phyloP scores from a whole-genome alignment of 2,113 vertebrate genomes.

The Triplophysa rosa region DNA sequence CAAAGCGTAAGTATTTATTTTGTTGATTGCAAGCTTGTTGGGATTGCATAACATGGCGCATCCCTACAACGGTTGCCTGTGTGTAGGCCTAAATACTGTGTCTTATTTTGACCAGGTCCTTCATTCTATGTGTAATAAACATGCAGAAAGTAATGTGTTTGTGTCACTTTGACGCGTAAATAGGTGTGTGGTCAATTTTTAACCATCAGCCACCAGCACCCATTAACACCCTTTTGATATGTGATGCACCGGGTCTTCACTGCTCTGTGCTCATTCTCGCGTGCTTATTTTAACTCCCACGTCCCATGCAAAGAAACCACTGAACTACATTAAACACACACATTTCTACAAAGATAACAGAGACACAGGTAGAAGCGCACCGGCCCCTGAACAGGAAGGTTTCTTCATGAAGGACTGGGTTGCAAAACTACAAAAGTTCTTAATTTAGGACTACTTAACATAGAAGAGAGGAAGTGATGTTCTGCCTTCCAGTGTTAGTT shows the following conservation, averaged over 20 bases:
- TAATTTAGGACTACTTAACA: background rate
- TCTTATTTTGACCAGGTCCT: background rate
- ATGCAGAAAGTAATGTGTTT: background rate
- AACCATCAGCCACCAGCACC: conserved; percentile 6
- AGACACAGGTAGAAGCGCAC: conserved; percentile 10
- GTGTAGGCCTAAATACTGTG: background rate
- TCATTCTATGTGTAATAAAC: background rate
- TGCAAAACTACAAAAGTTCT: background rate
- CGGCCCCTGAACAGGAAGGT: conserved; percentile 41
- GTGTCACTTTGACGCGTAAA: background rate
- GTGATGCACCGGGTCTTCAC: conserved; percentile 1
- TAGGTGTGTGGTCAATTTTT: conserved; percentile 4
- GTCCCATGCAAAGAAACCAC: conserved; percentile 56
- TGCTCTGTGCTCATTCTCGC: conserved; percentile 5
- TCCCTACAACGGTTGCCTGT: background rate
- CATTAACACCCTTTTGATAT: conserved; percentile 17
- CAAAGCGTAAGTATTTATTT: too few species aligned
- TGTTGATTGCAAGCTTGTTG: too few species aligned
- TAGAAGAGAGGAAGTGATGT: background rate
- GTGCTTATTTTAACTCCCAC: background rate
- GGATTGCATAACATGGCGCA: too few species aligned
- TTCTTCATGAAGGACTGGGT: background rate
- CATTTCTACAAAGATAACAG: conserved; percentile 49
- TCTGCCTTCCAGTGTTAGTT: too few species aligned
- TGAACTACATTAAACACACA: conserved; percentile 48